A percentile compares a stretch with the other conserved stretches of the same genome.
Evolutionary conservation across 2,797 vertebrate genomes (phyloP).

Genomic region (Hydrocynus forskahlii): DNA sequence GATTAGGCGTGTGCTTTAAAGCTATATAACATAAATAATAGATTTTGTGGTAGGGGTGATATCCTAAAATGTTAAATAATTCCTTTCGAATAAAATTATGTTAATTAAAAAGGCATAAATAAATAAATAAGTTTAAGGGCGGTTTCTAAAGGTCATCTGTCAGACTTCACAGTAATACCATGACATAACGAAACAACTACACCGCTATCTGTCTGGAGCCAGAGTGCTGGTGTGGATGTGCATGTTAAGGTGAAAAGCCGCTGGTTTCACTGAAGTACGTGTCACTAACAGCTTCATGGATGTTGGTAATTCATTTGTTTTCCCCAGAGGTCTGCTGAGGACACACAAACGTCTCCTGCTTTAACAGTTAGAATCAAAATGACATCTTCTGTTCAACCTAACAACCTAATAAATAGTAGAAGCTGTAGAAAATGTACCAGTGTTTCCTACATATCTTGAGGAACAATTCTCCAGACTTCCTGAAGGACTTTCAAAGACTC

Average conservation of each 20-base stretch:
- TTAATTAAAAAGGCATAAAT: background rate
- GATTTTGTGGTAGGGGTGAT: no score
- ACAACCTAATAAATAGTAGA: background rate
- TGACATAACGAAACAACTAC: background rate
- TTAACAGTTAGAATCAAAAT: background rate
- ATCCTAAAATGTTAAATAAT: no score
- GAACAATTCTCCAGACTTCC: no score
- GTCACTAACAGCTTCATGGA: conserved; percentile 3
- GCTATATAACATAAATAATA: no score
- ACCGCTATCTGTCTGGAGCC: background rate
- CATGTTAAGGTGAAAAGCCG: background rate
- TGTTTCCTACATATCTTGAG: no score
- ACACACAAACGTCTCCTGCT: background rate
- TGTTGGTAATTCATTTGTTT: conserved; percentile 8
- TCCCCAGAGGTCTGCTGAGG: background rate
- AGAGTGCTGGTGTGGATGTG: background rate
- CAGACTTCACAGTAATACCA: background rate
- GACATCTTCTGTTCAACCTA: background rate
- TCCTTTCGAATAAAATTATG: background rate
- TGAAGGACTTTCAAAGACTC: no score
- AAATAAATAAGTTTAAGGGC: background rate
- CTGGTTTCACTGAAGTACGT: conserved; percentile 3
- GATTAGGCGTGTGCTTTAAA: no score
- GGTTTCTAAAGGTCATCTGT: background rate
- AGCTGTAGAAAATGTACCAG: no score